Conservation (phyloP, 2,113 vertebrate genomes). For the Galemys pyrenaicus region DNA sequence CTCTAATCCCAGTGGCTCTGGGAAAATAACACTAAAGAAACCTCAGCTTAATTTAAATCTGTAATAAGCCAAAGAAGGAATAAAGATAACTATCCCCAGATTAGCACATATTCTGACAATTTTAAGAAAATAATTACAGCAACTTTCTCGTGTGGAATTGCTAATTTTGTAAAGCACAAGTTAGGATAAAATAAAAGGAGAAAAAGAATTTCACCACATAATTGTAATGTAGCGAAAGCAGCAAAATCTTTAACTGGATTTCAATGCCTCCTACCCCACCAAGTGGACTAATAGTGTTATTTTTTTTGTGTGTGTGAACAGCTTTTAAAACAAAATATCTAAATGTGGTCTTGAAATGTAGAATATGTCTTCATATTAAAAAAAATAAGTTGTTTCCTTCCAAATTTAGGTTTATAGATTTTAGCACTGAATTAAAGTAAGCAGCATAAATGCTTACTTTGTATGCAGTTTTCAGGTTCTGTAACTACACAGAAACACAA, state of each 20-base stretch:
- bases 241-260: constrained; percentile 71
- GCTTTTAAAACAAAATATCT: constrained; percentile 64
- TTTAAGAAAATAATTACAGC: constrained; percentile 79
- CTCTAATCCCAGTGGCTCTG: constrained; percentile 71
- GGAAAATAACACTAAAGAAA: constrained; percentile 75
- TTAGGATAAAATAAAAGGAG: constrained; percentile 73
- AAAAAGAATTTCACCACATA: constrained; percentile 55
- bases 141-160: constrained; percentile 76
- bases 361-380: constrained; percentile 77
- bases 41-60: constrained; percentile 76
- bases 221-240: constrained; percentile 65
- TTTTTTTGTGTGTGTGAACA: constrained; percentile 76
- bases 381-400: constrained; percentile 73
- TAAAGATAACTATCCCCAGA: constrained; percentile 77
- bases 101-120: constrained; percentile 72
- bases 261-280: constrained; percentile 93
- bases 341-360: constrained; percentile 37
- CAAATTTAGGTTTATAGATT: constrained; percentile 75
- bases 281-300: constrained; percentile 92
- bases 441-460: background rate
- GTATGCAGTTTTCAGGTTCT: constrained; percentile 63
- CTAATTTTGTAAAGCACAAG: constrained; percentile 80
- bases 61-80: constrained; percentile 79
- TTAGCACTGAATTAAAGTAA: constrained; percentile 70
- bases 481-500: constrained; percentile 27